phyloP scores from a whole-genome alignment of 2,113 vertebrate genomes.

The Acrocephalus kingi region DNA sequence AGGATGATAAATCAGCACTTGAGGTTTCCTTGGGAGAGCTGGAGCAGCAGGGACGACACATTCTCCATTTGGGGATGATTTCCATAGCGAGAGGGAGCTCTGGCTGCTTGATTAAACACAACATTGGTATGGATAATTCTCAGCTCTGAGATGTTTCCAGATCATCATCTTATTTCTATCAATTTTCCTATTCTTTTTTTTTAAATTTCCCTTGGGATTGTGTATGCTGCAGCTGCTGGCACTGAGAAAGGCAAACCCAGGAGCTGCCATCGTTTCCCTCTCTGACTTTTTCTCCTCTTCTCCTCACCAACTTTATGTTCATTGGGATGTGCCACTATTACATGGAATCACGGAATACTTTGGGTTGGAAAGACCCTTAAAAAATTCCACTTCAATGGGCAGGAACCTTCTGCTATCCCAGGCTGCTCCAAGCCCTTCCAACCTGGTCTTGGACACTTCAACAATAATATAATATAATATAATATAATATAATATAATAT shows the following conservation, averaged over 20 bases:
- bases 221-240: background rate
- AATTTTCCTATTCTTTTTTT: background rate
- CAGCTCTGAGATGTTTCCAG: background rate
- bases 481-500: too few relatives aligned
- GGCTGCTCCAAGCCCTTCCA: background rate
- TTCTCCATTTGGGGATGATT: background rate
- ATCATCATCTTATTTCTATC: background rate
- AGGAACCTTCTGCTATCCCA: background rate
- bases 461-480: too few relatives aligned
- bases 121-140: background rate
- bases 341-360: background rate
- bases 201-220: background rate
- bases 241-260: background rate
- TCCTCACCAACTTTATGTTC: background rate
- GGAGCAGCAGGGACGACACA: background rate
- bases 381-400: background rate
- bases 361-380: background rate
- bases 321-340: rapidly evolving
- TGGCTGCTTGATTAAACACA: background rate
- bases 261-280: background rate
- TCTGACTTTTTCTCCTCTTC: background rate
- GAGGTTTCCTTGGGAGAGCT: background rate
- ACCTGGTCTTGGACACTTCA: too few relatives aligned
- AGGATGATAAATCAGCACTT: constrained; percentile 37
- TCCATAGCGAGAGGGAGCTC: background rate